phyloP scores from a whole-genome alignment of 2,113 vertebrate genomes.

The Zosterops borbonicus region DNA sequence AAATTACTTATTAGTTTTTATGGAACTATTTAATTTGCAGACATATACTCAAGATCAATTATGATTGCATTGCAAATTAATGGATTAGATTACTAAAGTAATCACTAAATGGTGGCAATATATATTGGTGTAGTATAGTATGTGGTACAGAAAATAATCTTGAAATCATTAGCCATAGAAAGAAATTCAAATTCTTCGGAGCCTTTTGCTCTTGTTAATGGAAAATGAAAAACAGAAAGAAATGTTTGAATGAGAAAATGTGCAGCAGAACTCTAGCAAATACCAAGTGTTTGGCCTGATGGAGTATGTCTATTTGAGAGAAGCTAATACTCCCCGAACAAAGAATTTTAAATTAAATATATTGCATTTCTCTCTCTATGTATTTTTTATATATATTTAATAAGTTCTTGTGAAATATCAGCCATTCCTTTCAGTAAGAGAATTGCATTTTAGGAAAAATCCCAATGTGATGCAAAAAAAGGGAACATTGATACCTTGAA shows the following conservation, averaged over 20 bases:
- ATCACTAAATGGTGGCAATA: neutral
- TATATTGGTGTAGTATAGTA: neutral
- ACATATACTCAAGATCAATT: neutral
- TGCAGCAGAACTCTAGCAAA: neutral
- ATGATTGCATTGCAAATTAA: neutral
- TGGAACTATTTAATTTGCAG: neutral
- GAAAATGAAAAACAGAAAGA: neutral
- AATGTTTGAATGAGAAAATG: neutral
- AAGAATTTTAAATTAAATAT: neutral
- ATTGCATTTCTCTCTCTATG: neutral
- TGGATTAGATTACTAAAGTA: neutral
- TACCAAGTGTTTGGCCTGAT: neutral
- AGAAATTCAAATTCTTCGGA: neutral
- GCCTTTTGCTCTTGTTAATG: neutral
- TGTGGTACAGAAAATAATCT: neutral
- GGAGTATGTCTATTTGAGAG: neutral
- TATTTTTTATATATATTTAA: neutral
- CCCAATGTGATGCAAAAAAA: neutral
- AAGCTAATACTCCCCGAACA: neutral
- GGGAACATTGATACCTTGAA: neutral
- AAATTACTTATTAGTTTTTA: neutral
- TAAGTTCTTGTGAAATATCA: neutral
- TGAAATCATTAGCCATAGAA: neutral
- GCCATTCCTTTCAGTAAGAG: neutral
- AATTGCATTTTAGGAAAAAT: neutral